These are phyloP conservation scores for Petrocephalus zakoni DNA, from an alignment of 2,113 vertebrate species.

Conservation along the genomic window DNA sequence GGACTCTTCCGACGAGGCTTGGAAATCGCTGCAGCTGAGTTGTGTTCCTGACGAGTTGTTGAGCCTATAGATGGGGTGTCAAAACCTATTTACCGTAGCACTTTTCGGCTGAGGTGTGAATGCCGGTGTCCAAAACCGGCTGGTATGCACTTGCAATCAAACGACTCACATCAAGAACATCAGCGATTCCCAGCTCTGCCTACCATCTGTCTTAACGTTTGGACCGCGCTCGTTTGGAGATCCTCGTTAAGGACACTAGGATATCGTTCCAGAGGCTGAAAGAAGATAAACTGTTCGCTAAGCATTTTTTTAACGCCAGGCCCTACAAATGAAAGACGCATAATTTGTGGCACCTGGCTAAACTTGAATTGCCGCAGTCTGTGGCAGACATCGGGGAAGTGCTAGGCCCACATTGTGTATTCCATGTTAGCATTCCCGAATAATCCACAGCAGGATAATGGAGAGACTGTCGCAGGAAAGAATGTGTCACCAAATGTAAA, in stretches of 20 bases:
- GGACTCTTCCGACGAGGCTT: neutral
- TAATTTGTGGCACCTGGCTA: neutral
- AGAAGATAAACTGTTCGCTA: neutral
- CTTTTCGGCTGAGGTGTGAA: neutral
- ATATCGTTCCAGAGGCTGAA: conserved; percentile 6
- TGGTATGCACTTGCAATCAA: conserved; percentile 1
- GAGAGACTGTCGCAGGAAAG: neutral
- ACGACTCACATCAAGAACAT: neutral
- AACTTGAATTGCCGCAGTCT: neutral
- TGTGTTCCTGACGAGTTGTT: neutral
- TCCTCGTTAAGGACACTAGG: conserved; percentile 7
- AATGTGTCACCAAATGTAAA: conserved; percentile 6
- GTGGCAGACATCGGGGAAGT: neutral
- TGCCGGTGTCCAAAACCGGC: conserved; percentile 5
- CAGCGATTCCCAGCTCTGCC: neutral
- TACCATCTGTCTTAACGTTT: conserved; percentile 10
- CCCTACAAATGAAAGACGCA: neutral
- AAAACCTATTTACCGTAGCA: conserved; percentile 11
- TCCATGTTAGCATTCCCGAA: neutral
- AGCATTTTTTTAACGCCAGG: neutral
- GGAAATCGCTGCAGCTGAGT: neutral
- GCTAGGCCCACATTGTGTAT: neutral
- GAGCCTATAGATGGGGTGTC: neutral
- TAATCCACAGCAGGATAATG: neutral
- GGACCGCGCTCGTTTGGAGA: neutral